These are phyloP conservation scores for Pocillopora meandrina DNA, from an alignment of 92 coral and sea anemone species.

Conservation along the genomic window DNA sequence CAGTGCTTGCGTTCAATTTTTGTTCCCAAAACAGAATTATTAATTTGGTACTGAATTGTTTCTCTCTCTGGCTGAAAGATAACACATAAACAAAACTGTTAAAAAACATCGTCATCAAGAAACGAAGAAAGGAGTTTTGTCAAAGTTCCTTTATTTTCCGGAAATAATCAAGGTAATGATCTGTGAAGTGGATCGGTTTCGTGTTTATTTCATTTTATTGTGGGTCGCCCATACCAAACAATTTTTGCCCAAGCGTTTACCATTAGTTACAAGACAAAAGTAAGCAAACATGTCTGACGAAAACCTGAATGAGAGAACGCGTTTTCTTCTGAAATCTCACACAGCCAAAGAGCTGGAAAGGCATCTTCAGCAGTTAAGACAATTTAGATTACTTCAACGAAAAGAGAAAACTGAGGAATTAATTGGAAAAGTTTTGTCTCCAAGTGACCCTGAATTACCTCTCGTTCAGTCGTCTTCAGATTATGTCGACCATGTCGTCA, in stretches of 20 bases:
- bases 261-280: background rate
- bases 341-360: conserved; percentile 9
- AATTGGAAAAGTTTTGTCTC: background rate
- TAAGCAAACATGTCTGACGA: background rate
- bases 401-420: background rate
- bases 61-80: too few relatives aligned
- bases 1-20: too few relatives aligned
- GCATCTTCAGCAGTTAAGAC: conserved; percentile 12
- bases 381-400: background rate
- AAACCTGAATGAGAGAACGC: background rate
- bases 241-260: background rate
- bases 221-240: background rate
- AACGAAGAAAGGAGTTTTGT: background rate
- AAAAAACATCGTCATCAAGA: too few relatives aligned
- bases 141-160: background rate
- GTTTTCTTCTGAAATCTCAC: background rate
- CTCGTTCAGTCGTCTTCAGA: background rate
- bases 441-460: conserved; percentile 12
- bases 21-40: too few relatives aligned
- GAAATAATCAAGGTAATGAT: background rate
- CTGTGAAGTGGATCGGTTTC: background rate
- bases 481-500: background rate
- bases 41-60: too few relatives aligned
- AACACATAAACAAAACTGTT: too few relatives aligned
- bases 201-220: background rate